Evolutionary conservation across 1,140 invertebrate species (phyloP).

Genomic region (Ptiloglossa arizonensis): DNA sequence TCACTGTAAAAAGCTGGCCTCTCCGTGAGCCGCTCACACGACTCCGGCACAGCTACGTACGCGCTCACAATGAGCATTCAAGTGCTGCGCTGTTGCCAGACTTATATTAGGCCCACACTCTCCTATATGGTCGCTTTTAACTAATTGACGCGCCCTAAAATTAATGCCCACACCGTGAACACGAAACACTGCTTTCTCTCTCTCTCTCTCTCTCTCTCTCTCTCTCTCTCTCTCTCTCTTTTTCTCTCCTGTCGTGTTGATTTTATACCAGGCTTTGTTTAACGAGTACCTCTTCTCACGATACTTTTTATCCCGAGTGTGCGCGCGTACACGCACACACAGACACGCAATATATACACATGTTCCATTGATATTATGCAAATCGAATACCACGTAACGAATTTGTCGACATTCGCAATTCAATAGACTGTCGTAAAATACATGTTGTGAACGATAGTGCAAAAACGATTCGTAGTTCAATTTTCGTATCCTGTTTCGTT

Average conservation of each 20-base stretch:
- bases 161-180: constrained; percentile 4
- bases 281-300: too few species aligned
- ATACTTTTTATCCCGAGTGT: background rate
- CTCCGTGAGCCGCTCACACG: constrained; percentile 38
- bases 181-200: background rate
- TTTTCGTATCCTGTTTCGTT: too few species aligned
- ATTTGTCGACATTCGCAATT: too few species aligned
- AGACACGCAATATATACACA: too few species aligned
- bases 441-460: too few species aligned
- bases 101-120: constrained; percentile 31
- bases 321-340: too few species aligned
- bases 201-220: background rate
- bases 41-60: background rate
- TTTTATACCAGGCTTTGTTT: too few species aligned
- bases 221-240: background rate
- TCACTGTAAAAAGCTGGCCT: constrained; percentile 49
- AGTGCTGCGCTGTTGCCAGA: constrained; percentile 50
- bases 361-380: too few species aligned
- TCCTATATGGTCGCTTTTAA: constrained; percentile 6
- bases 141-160: constrained; percentile 33
- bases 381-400: background rate
- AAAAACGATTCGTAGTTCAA: too few species aligned
- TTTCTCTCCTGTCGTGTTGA: background rate
- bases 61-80: constrained; percentile 49
- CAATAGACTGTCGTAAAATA: too few species aligned